These are phyloP conservation scores for Nephrotoma appendiculata DNA, from an alignment of 2,888 invertebrate genomes.

Conservation along the genomic window DNA sequence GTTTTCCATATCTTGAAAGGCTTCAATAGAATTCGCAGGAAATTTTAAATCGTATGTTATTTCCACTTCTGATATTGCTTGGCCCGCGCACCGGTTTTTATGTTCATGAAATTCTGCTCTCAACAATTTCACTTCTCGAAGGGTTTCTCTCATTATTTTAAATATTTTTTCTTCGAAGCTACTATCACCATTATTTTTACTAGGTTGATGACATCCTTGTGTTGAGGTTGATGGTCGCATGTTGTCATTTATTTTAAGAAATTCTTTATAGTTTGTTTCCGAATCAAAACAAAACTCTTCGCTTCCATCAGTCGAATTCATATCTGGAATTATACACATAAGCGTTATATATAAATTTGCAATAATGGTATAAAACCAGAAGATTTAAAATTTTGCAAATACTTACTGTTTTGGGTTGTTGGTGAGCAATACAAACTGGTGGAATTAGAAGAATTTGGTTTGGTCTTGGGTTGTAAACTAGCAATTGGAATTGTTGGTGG, in stretches of 20 bases:
- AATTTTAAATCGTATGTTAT: not conserved
- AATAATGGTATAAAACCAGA: too few species aligned
- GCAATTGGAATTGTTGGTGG: too few species aligned
- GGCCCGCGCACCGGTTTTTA: not conserved
- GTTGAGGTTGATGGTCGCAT: not conserved
- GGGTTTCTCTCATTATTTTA: not conserved
- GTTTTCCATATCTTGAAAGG: not conserved
- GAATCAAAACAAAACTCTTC: not conserved
- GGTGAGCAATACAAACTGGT: too few species aligned
- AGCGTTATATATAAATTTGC: too few species aligned
- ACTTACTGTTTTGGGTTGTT: too few species aligned
- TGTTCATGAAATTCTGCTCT: not conserved
- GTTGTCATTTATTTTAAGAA: not conserved
- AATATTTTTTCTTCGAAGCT: too few species aligned
- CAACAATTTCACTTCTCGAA: not conserved
- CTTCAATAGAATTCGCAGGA: not conserved
- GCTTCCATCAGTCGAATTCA: not conserved
- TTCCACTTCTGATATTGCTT: not conserved
- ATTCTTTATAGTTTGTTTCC: not conserved
- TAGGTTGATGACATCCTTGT: not conserved
- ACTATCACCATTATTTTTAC: not conserved
- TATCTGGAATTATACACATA: not conserved
- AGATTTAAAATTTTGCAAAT: too few species aligned
- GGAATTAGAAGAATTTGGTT: too few species aligned
- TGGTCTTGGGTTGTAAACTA: too few species aligned